Evolutionary conservation across 2,888 invertebrate species (phyloP).

Genomic region (Embidobia sp.): DNA sequence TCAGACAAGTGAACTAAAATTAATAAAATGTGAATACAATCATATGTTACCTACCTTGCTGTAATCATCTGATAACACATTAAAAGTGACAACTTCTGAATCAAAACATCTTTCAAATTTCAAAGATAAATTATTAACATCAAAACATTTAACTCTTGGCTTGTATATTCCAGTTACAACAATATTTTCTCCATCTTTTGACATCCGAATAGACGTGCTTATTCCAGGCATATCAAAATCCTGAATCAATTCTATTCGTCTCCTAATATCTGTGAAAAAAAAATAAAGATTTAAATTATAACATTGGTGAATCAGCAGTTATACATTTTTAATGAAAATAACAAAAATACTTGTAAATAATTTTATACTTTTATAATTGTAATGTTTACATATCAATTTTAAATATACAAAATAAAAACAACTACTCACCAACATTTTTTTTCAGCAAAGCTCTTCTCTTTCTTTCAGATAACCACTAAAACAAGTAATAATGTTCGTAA

Average conservation of each 20-base stretch:
- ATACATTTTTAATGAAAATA: too few relatives aligned
- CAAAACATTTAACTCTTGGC: slow-evolving; percentile 97
- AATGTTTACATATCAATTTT: too few relatives aligned
- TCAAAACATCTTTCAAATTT: slow-evolving; percentile 99
- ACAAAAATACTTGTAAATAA: too few relatives aligned
- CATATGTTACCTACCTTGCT: slow-evolving; percentile 87
- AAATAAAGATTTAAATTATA: too few relatives aligned
- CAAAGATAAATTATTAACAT: slow-evolving; percentile 96
- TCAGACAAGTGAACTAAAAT: too few relatives aligned
- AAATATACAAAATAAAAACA: not conserved
- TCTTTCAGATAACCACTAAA: slow-evolving; percentile 93
- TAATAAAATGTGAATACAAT: too few relatives aligned
- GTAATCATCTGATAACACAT: slow-evolving; percentile 96
- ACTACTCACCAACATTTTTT: slow-evolving; percentile 88
- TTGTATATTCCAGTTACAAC: slow-evolving; percentile 97
- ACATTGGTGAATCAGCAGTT: too few relatives aligned
- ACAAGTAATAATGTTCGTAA: slow-evolving; percentile 66
- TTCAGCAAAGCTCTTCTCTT: slow-evolving; percentile 91
- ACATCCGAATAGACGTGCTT: slow-evolving; percentile 91
- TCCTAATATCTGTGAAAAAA: slow-evolving; percentile 93
- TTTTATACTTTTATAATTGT: too few relatives aligned
- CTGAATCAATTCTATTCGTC: slow-evolving; percentile 97
- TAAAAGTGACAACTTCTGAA: slow-evolving; percentile 96
- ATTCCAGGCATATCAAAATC: slow-evolving; percentile 99
- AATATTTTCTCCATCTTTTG: slow-evolving; percentile 95